phyloP scores from a whole-genome alignment of 2,888 invertebrate genomes.

The Neocrepidodera transversa region DNA sequence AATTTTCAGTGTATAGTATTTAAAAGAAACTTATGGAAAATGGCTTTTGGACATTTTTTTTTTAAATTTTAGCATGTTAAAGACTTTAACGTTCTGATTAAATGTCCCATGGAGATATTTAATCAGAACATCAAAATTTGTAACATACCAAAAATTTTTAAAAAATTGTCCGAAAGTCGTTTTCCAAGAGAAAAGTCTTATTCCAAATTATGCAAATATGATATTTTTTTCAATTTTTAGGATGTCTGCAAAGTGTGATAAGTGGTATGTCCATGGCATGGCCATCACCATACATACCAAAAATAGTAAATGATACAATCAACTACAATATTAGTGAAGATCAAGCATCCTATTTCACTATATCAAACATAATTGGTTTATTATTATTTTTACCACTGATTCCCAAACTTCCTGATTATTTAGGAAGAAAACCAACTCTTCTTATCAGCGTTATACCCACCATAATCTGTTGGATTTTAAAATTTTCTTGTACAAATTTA shows the following conservation, averaged over 20 bases:
- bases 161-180: no score
- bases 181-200: no score
- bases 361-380: constrained; percentile 48
- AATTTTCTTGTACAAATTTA: constrained; percentile 43
- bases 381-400: constrained; percentile 44
- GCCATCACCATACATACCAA: constrained; percentile 54
- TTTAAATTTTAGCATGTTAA: no score
- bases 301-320: constrained; percentile 46
- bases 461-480: constrained; percentile 43
- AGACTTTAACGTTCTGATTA: no score
- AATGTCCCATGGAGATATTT: no score
- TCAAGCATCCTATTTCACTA: constrained; percentile 52
- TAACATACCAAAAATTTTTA: no score
- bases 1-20: no score
- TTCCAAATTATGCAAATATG: no score
- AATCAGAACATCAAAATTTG: no score
- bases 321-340: constrained; percentile 49
- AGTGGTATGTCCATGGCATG: constrained; percentile 44
- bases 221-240: constrained; percentile 1
- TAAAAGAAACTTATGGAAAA: no score
- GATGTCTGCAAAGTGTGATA: constrained; percentile 29
- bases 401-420: constrained; percentile 39
- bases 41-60: no score
- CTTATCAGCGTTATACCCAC: constrained; percentile 47
- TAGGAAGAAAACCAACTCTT: constrained; percentile 50